Evolutionary conservation across 92 coral and sea anemone genomes (phyloP).

Genomic region (Zoanthus gigantus): DNA sequence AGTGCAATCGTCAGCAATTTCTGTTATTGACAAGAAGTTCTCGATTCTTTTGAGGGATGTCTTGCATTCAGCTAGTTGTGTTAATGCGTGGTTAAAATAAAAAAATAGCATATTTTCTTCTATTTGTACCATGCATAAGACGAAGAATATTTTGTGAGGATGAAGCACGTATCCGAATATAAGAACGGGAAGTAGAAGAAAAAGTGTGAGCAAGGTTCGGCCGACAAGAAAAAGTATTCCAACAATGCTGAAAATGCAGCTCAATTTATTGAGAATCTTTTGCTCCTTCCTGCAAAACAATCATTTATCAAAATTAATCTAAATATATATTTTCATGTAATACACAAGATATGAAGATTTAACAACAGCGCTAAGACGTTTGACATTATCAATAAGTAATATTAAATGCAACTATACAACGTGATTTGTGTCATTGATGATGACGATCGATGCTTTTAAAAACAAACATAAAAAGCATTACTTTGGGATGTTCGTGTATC

Average conservation of each 20-base stretch:
- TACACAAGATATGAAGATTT: no score
- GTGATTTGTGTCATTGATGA: no score
- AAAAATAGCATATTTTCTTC: neutral
- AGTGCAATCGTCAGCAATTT: neutral
- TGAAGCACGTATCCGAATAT: neutral
- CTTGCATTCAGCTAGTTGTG: conserved; percentile 1
- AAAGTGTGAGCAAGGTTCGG: neutral
- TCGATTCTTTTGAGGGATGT: neutral
- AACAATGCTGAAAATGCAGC: neutral
- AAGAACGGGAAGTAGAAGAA: neutral
- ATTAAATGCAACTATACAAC: no score
- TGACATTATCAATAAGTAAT: no score
- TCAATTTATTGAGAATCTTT: no score
- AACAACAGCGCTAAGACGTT: no score
- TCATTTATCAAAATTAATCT: no score
- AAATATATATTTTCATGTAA: no score
- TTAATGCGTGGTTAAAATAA: neutral
- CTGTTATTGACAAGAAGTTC: neutral
- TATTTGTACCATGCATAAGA: neutral
- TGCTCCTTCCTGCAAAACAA: no score
- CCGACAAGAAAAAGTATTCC: neutral
- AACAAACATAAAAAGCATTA: no score
- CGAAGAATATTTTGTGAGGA: neutral
- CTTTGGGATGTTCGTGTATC: no score
- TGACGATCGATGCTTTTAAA: no score